Evolutionary conservation across 2,888 invertebrate genomes (phyloP).

Genomic region (Sericinus montela): DNA sequence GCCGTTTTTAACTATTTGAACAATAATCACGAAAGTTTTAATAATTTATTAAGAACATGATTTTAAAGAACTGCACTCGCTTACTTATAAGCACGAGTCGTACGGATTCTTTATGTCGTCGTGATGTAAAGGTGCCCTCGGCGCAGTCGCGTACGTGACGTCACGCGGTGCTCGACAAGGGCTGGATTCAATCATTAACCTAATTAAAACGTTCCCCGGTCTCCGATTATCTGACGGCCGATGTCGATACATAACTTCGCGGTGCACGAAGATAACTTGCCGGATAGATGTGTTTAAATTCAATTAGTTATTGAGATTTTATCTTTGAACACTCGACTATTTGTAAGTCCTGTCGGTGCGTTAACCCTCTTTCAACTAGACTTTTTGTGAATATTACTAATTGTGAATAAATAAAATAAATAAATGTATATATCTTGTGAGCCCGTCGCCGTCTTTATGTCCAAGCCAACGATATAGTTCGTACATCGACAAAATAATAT

Average conservation of each 20-base stretch:
- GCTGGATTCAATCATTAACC: slow-evolving; percentile 43
- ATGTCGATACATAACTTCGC: slow-evolving; percentile 21
- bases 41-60: no score
- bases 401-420: no score
- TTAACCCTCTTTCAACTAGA: background rate
- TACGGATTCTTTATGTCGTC: background rate
- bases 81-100: background rate
- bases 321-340: slow-evolving; percentile 16
- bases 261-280: slow-evolving; percentile 17
- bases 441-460: no score
- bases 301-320: slow-evolving; percentile 22
- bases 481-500: no score
- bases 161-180: slow-evolving; percentile 27
- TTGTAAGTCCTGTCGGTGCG: slow-evolving; percentile 12
- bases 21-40: no score
- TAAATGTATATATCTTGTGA: no score
- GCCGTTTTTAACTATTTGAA: no score
- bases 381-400: background rate
- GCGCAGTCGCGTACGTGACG: slow-evolving; percentile 30
- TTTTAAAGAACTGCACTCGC: no score
- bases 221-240: slow-evolving; percentile 30
- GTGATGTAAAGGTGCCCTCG: slow-evolving; percentile 9
- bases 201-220: slow-evolving; percentile 62
- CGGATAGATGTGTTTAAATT: slow-evolving; percentile 21
- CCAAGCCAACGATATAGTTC: no score